Evolutionary conservation across 2,888 invertebrate genomes (phyloP).

Genomic region (Caenorhabditis virilis): DNA sequence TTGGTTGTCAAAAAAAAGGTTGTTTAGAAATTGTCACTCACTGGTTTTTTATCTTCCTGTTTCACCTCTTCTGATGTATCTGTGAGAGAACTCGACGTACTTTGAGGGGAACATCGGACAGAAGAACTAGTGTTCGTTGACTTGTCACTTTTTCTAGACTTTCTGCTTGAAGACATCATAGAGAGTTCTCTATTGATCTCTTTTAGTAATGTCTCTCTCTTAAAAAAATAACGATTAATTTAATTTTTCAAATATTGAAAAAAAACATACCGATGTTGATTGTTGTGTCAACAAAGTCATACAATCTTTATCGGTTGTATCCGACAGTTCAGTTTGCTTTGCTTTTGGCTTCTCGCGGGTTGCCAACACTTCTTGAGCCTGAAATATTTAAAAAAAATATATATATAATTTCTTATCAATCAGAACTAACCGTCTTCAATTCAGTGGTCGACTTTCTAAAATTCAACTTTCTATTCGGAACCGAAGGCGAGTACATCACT

Average conservation of each 20-base stretch:
- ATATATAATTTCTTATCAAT: no score
- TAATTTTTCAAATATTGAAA: no score
- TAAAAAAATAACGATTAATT: no score
- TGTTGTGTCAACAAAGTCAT: constrained; percentile 1
- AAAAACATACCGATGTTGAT: no score
- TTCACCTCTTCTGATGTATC: not conserved
- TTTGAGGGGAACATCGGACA: no score
- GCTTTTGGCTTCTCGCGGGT: constrained; percentile 23
- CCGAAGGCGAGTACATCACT: constrained; percentile 7
- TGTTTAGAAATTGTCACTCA: not conserved
- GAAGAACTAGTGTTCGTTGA: not conserved
- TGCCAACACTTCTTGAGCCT: constrained; percentile 27
- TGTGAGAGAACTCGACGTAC: not conserved
- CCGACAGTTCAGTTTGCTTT: no score
- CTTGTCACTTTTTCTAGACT: not conserved
- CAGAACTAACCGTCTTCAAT: no score
- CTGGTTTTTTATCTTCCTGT: not conserved
- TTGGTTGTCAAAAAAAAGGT: not conserved
- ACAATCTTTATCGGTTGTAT: constrained; percentile 28
- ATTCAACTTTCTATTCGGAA: constrained; percentile 8
- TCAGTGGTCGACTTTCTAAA: constrained; percentile 5
- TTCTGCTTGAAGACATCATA: not conserved
- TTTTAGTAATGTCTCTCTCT: no score
- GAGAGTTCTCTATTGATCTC: not conserved
- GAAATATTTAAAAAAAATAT: no score